phyloP scores from a whole-genome alignment of 2,888 invertebrate genomes.

The Rhyacophila evoluta region DNA sequence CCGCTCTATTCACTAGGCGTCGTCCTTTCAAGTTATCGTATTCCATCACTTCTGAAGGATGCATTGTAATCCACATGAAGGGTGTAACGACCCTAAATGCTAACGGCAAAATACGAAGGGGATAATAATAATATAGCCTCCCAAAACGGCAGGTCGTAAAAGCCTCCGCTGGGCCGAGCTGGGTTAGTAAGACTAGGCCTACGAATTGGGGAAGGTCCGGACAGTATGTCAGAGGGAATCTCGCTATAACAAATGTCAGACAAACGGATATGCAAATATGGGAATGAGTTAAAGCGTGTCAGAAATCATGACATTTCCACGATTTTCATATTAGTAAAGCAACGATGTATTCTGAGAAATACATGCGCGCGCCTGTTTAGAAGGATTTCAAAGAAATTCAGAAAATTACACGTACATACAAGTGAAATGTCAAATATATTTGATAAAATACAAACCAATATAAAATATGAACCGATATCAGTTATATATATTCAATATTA shows the following conservation, averaged over 20 bases:
- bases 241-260: constrained; percentile 32
- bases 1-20: background rate
- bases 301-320: background rate
- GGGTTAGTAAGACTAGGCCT: constrained; percentile 22
- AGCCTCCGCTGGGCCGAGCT: constrained; percentile 27
- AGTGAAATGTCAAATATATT: background rate
- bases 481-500: no score
- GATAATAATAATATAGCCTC: constrained; percentile 8
- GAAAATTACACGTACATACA: background rate
- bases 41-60: background rate
- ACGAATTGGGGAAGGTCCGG: constrained; percentile 43
- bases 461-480: no score
- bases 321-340: background rate
- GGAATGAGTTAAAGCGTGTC: background rate
- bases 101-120: constrained; percentile 9
- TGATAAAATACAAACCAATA: no score
- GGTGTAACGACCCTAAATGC: constrained; percentile 17
- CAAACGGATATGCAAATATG: background rate
- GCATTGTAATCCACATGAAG: constrained; percentile 3
- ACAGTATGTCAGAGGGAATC: constrained; percentile 33
- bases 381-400: no score
- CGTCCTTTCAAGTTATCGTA: background rate
- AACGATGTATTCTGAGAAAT: background rate
- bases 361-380: background rate
- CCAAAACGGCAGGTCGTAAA: constrained; percentile 42